Evolutionary conservation across 2,888 invertebrate species (phyloP).

Genomic region (Agriotes lineatus): DNA sequence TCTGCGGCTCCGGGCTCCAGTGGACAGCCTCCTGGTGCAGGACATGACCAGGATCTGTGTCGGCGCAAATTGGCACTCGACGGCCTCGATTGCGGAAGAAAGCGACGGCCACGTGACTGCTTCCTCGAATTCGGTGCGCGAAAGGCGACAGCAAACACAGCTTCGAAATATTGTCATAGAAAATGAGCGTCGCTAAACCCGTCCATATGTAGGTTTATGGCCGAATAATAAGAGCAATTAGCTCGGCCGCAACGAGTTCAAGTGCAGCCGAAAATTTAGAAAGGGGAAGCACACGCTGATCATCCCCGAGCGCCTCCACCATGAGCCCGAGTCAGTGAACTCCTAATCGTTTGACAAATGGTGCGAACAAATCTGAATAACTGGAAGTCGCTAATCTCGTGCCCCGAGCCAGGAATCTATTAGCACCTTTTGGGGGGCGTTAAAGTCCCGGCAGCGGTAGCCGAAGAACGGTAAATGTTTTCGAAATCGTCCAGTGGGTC

Average conservation of each 20-base stretch:
- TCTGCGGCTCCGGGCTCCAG: slow-evolving; percentile 4
- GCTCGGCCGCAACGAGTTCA: slow-evolving; percentile 33
- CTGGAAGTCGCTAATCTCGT: no score
- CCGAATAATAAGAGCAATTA: slow-evolving; percentile 44
- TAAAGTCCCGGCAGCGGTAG: neutral
- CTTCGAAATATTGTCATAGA: slow-evolving; percentile 32
- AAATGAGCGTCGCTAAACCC: slow-evolving; percentile 38
- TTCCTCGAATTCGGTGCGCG: neutral
- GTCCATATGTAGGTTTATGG: slow-evolving; percentile 45
- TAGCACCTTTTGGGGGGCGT: slow-evolving; percentile 17
- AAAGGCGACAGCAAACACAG: slow-evolving; percentile 24
- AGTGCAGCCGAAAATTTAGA: no score
- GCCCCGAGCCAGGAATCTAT: neutral
- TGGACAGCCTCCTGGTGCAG: no score
- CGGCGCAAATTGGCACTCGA: no score
- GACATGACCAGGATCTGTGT: no score
- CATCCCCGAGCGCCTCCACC: no score
- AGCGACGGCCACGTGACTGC: neutral
- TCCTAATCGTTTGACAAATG: slow-evolving; percentile 22
- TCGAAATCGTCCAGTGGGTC: slow-evolving; percentile 17
- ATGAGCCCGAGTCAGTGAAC: slow-evolving; percentile 31
- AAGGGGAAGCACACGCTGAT: no score
- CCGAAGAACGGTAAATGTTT: slow-evolving; percentile 30
- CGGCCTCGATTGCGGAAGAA: slow-evolving; percentile 17
- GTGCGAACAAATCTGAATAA: slow-evolving; percentile 25